Evolutionary conservation across 2,797 vertebrate species (phyloP).

Genomic region (Acanthis flammea): DNA sequence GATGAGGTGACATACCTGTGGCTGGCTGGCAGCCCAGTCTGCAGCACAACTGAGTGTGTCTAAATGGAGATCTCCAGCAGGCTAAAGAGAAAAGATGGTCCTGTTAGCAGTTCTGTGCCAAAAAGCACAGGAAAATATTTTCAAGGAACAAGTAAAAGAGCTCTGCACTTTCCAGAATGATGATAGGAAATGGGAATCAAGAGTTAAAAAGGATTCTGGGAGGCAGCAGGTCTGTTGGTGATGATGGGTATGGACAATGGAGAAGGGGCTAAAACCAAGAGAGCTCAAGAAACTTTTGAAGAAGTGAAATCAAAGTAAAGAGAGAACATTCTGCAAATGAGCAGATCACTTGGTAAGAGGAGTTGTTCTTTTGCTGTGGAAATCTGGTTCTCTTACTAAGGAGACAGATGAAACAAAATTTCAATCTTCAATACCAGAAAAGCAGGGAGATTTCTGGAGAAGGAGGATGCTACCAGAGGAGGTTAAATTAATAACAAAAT

Average conservation of each 20-base stretch:
- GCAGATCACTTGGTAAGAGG: not conserved
- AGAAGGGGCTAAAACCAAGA: not conserved
- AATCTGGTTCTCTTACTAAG: not conserved
- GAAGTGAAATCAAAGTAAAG: not conserved
- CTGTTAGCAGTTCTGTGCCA: not conserved
- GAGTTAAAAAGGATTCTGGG: not conserved
- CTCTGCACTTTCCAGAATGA: not conserved
- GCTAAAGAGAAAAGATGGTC: not conserved
- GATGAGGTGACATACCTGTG: not conserved
- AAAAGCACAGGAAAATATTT: not conserved
- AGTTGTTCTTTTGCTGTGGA: not conserved
- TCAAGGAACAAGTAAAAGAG: not conserved
- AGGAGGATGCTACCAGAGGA: not conserved
- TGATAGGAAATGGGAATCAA: not conserved
- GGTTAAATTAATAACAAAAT: not conserved
- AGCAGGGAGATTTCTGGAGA: not conserved
- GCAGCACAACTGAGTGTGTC: not conserved
- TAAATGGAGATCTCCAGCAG: not conserved
- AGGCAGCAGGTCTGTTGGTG: not conserved
- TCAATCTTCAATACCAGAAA: not conserved
- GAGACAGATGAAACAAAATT: not conserved
- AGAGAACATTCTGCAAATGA: not conserved
- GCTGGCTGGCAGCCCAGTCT: conserved; percentile 15
- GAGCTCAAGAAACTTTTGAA: not conserved
- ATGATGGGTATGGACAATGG: too few relatives aligned